Percentiles rank a stretch among this genome's conserved stretches.
phyloP scores from a whole-genome alignment of 2,113 vertebrate species.

The Poecile atricapillus region DNA sequence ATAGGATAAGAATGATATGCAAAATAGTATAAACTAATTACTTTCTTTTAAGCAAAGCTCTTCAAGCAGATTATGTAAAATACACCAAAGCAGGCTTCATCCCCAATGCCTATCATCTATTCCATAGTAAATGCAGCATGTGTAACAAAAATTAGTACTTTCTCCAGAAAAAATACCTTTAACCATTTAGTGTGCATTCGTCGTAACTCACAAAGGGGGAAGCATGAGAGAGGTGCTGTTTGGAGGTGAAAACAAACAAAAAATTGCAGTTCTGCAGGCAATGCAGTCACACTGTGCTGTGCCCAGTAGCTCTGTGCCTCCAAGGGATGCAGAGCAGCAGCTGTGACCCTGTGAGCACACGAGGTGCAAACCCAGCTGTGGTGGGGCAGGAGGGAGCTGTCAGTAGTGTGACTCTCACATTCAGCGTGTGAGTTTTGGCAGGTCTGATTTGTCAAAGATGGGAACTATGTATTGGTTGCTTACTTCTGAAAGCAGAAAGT shows the following conservation, averaged over 20 bases:
- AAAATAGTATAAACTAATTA: not conserved
- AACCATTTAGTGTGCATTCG: not conserved
- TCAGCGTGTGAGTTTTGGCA: not conserved
- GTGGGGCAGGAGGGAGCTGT: not conserved
- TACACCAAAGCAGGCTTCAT: not conserved
- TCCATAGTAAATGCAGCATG: not conserved
- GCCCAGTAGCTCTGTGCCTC: not conserved
- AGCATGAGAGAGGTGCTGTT: not conserved
- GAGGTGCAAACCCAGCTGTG: not conserved
- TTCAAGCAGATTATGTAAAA: not conserved
- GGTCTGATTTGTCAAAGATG: not conserved
- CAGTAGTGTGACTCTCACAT: not conserved
- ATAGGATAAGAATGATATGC: not conserved
- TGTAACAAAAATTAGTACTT: not conserved
- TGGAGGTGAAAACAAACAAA: not conserved
- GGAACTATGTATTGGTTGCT: not conserved
- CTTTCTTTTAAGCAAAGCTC: not conserved
- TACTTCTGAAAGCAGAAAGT: not conserved
- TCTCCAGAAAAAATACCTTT: not conserved
- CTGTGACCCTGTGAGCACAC: not conserved
- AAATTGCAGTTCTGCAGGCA: not conserved
- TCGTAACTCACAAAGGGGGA: not conserved
- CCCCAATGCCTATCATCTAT: not conserved
- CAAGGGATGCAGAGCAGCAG: not conserved
- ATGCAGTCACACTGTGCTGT: accelerated